Base-by-base conservation (phyloP, 2,113 vertebrate genomes). In the Gadus macrocephalus region DNA sequence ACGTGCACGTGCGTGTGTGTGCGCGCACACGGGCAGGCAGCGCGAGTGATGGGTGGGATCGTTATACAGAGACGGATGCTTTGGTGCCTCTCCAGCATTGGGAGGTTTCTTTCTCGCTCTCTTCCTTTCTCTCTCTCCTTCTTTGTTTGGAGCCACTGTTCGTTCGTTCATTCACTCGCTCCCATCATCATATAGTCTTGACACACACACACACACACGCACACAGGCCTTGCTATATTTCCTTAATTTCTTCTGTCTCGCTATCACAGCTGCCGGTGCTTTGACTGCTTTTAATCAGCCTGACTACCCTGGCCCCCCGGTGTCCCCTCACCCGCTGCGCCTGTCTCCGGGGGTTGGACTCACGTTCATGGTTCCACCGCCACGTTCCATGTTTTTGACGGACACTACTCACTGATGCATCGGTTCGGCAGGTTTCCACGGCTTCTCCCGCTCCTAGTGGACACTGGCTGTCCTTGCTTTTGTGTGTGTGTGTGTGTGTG, bases 41-140 rank as follows among this genome's bases (percentile, higher is more conserved):
- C 81, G 72, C 84, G 81, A 85, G 82, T 78, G 81, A 82, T 86
- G 76, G 79, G 74, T 75, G 78, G 82, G 81, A 87, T 90, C 85
- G 85, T 88, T 87, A 87, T 78, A 83, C 72, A 69, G 80, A 86
- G 87, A 89, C 83, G 72, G 85, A 89, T 83, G 88, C 86, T 35
- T 35, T 35, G 76, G 81, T 75, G 76, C 78, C 79, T 81, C 81
- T 75, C 79, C 69, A 70, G 75, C 80, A 79, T 85, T 73, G 65
- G 78, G 78, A 80, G 78, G 62, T 81, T 84, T 76, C 75, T 35
- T 73, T 16, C 42, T 42, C 22, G 16, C 42, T 28, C 25, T 16
- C 25, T 25, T 25, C 59, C 19, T 62, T 56, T 59, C 28, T 60
- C 55, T 60, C 55, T 58, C 14, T 58, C 27, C 2, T n/a, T 58